phyloP scores from a whole-genome alignment of 2,797 vertebrate species.

The Hippopotamyrus pictus region DNA sequence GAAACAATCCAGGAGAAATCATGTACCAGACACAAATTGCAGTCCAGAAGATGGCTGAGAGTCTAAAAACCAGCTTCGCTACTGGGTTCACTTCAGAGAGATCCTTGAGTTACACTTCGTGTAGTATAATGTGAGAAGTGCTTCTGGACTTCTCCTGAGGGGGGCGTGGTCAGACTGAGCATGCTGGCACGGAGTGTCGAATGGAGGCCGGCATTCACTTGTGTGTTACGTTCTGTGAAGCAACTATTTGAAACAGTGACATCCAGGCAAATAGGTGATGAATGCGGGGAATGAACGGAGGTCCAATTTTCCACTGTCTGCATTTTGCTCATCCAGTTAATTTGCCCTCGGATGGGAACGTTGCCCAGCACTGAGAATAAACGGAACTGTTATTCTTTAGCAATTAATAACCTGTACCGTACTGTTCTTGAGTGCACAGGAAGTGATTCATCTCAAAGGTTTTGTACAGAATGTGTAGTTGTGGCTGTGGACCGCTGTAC shows the following conservation, averaged over 20 bases:
- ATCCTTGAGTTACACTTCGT: background rate
- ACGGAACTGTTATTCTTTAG: background rate
- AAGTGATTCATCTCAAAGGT: constrained; percentile 17
- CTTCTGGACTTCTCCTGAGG: background rate
- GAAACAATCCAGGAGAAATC: background rate
- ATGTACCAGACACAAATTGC: background rate
- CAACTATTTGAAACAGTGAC: constrained; percentile 4
- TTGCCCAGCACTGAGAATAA: constrained; percentile 10
- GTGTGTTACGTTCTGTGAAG: background rate
- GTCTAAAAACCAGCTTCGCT: background rate
- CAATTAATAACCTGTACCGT: constrained; percentile 22
- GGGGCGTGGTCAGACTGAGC: background rate
- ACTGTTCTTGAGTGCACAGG: background rate
- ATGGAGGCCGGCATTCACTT: background rate
- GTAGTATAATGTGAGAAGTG: background rate
- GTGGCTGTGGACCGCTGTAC: background rate
- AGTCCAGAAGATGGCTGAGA: background rate
- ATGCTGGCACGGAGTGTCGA: background rate
- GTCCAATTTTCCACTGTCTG: constrained; percentile 31
- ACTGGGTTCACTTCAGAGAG: background rate
- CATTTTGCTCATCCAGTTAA: constrained; percentile 25
- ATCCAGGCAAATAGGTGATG: constrained; percentile 14
- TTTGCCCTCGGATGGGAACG: constrained; percentile 14
- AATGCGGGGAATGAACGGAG: background rate
- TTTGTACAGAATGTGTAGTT: background rate